Conservation (phyloP, 37 sponge, comb jelly and placozoan genomes). For the Dysidea cf. avara region DNA sequence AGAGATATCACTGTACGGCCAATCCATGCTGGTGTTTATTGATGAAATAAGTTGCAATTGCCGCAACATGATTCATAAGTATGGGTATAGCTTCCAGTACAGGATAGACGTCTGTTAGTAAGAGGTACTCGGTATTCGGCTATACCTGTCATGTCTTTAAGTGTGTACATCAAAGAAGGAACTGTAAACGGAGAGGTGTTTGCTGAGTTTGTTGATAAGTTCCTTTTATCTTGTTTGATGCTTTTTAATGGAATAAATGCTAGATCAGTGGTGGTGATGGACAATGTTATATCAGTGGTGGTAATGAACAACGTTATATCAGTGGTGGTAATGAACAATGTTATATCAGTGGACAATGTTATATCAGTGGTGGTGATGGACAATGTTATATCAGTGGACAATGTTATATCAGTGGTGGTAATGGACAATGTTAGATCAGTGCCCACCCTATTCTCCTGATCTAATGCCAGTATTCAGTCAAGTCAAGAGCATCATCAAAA, state of each 20-base stretch:
- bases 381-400: neutral
- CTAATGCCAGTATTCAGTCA: slow-evolving; percentile 11
- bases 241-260: too few relatives aligned
- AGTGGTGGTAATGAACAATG: too few relatives aligned
- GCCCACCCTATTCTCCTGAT: slow-evolving; percentile 29
- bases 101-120: neutral
- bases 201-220: too few relatives aligned
- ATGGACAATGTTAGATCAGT: neutral
- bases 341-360: too few relatives aligned
- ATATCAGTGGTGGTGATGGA: too few relatives aligned
- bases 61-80: neutral
- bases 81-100: slow-evolving; percentile 8
- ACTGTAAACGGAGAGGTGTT: slow-evolving; percentile 15
- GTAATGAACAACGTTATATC: too few relatives aligned
- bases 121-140: slow-evolving; percentile 10
- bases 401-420: neutral
- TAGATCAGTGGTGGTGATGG: too few relatives aligned
- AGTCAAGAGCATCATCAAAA: too few relatives aligned
- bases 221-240: too few relatives aligned
- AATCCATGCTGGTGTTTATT: too few relatives aligned
- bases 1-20: slow-evolving; percentile 1
- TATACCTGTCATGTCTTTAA: neutral
- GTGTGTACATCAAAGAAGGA: slow-evolving; percentile 4
- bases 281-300: too few relatives aligned
- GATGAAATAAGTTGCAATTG: slow-evolving; percentile 8